Conservation (phyloP, 2,113 vertebrate genomes). For the Corvus cornix region DNA sequence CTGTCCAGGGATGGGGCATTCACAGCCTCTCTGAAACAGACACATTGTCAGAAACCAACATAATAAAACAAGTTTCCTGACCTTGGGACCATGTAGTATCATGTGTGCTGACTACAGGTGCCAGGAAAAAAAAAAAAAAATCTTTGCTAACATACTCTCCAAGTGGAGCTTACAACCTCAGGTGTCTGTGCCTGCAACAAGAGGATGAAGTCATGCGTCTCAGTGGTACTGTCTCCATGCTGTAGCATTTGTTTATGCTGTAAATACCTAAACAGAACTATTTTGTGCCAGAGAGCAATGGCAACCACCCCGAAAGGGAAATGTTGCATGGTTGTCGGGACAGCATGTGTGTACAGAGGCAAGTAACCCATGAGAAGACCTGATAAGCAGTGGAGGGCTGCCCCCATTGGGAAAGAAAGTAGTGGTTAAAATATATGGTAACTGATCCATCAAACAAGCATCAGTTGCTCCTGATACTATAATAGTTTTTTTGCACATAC, state of each 20-base stretch:
- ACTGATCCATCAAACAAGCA: neutral
- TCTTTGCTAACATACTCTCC: neutral
- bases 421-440: neutral
- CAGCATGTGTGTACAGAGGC: rapidly evolving
- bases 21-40: neutral
- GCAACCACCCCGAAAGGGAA: neutral
- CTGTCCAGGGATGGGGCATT: too few relatives aligned
- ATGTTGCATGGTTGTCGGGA: rapidly evolving
- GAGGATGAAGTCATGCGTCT: neutral
- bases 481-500: neutral
- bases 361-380: neutral
- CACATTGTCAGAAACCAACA: neutral
- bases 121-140: rapidly evolving
- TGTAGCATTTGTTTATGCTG: neutral
- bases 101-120: neutral
- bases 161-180: neutral
- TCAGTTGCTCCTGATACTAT: neutral
- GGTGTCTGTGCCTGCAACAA: neutral
- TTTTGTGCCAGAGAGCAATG: rapidly evolving
- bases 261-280: neutral
- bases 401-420: neutral
- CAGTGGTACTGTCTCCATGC: neutral
- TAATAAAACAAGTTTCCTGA: neutral
- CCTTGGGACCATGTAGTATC: too few relatives aligned
- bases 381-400: neutral